A percentile compares a stretch with the other conserved stretches of the same genome.
Conservation (phyloP, 2,888 invertebrate species). For the Amaurobius ferox region DNA sequence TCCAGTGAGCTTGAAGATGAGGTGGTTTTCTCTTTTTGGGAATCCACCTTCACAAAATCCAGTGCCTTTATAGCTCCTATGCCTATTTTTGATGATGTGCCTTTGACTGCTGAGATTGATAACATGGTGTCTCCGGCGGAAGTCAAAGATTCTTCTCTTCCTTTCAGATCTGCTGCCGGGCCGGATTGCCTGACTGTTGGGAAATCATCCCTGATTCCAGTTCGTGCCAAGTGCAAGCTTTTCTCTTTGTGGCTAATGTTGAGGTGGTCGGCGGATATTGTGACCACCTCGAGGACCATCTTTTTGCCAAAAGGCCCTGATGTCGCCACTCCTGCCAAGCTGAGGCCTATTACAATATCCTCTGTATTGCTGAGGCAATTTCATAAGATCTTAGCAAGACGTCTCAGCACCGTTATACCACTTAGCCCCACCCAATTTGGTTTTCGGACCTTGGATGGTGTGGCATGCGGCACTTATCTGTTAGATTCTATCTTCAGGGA, state of each 20-base stretch:
- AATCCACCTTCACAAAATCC: background rate
- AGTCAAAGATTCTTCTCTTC: background rate
- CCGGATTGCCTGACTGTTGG: background rate
- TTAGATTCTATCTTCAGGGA: background rate
- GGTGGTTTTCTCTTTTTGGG: constrained; percentile 11
- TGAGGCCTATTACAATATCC: background rate
- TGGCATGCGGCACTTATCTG: background rate
- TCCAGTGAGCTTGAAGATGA: background rate
- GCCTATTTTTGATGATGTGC: background rate
- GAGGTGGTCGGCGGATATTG: background rate
- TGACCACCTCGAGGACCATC: background rate
- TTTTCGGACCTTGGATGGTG: background rate
- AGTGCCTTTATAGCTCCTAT: background rate
- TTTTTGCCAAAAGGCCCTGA: background rate
- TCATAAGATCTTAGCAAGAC: constrained; percentile 8
- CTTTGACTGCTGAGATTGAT: too few relatives aligned
- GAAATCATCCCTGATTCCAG: background rate
- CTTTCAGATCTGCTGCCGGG: background rate
- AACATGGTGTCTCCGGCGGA: constrained; percentile 1
- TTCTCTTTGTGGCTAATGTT: background rate
- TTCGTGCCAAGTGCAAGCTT: background rate
- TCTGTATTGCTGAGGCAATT: constrained; percentile 12
- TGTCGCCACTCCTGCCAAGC: background rate
- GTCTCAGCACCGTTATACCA: background rate
- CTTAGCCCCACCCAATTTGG: background rate